Conservation (phyloP, 2,113 vertebrate genomes). For the Ibidorhyncha struthersii region DNA sequence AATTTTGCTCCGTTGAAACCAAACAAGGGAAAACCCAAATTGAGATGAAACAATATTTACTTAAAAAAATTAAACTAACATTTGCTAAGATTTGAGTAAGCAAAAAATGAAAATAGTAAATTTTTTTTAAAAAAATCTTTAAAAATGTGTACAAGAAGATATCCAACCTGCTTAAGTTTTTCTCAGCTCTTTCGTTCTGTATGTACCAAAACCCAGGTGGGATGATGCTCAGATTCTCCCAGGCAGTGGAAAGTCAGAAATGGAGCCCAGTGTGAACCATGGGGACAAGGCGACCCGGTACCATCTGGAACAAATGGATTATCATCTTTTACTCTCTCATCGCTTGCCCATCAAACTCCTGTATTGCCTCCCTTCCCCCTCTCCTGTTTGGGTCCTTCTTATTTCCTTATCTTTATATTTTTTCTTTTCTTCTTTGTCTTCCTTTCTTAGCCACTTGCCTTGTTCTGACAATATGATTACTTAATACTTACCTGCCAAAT, state of each 20-base stretch:
- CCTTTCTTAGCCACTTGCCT: conserved; percentile 69
- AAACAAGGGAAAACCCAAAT: not conserved
- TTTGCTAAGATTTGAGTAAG: not conserved
- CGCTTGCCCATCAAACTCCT: accelerated
- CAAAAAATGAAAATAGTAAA: not conserved
- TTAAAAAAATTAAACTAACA: not conserved
- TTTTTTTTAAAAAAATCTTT: not conserved
- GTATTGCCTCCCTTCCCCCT: not conserved
- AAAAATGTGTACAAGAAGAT: not conserved
- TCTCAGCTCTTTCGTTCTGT: not conserved
- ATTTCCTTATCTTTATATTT: conserved; percentile 38
- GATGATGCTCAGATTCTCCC: not conserved
- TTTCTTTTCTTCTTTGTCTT: conserved; percentile 72
- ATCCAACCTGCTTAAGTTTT: not conserved
- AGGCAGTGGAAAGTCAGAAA: not conserved
- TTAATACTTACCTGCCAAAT: conserved; percentile 83
- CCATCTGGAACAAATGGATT: not conserved
- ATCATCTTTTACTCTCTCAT: not conserved
- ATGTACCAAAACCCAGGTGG: not conserved
- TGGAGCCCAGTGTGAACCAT: accelerated
- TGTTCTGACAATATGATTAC: conserved; percentile 79
- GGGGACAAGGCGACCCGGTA: not conserved
- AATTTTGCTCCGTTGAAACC: conserved; percentile 11
- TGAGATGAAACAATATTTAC: not conserved
- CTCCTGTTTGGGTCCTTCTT: conserved; percentile 45